Evolutionary conservation across 2,888 invertebrate species (phyloP), one percentile per base, ranked within the genome.

Genomic region (Drosophila pseudotalamancana): DNA sequence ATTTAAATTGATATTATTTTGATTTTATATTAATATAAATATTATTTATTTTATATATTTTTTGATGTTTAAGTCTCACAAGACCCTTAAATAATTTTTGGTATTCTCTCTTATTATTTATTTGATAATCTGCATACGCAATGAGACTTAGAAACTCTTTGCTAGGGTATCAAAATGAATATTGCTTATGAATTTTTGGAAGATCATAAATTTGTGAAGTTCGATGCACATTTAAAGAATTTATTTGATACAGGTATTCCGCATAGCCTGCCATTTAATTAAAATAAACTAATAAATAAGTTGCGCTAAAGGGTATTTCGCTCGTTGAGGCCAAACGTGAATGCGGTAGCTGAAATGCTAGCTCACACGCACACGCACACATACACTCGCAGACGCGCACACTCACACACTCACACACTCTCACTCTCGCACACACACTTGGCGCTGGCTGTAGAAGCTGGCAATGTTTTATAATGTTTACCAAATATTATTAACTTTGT

Each of bases 381-480:
- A 54, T 9, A 27, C 29, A 21, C 29, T 29, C 59, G 39, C 29
- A 40, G 6, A 31, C 21, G 39, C 23, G 48, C n/a, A 29, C n/a
- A 34, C 35, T 43, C 18, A 25, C 32, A 50, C 16, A 55, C 48
- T 54, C 43, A 31, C 16, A n/a, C 31, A 54, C 9, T 49, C 27
- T 45, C 45, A 49, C 12, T 18, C 29, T 19, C 55, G 62, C 14
- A 29, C 42, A 40, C 46, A 53, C 42, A 25, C 11, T 3, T 25
- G 29, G 46, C 23, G 54, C 37, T 59, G 42, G 59, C 42, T 46
- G 27, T 27, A 43, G 43, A 43, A 29, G 34, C 27, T 42, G 35
- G 27, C 37, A 88, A 89, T 84, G 83, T 89, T 89, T 89, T 89
- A 87, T 84, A 89, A 89, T 88, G 88, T 90, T 89, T 89, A 88